Conservation (phyloP, 1,140 invertebrate species). For the Pseudomyrmex cubaensis region DNA sequence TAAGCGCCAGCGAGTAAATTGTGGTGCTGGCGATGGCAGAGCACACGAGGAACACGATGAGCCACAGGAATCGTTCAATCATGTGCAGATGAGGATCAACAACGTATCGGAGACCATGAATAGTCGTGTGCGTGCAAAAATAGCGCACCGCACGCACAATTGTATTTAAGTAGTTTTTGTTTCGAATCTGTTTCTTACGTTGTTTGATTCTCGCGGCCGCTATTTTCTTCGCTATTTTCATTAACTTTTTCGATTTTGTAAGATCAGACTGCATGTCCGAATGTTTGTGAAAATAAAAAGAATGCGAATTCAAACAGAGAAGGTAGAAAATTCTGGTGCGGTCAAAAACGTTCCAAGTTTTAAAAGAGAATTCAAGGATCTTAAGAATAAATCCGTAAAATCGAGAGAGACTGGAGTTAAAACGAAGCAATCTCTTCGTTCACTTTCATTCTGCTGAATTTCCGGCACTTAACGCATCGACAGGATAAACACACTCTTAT, state of each 20-base stretch:
- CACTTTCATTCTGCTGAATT: slow-evolving; percentile 6
- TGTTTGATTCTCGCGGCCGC: slow-evolving; percentile 2
- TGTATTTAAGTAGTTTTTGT: background rate
- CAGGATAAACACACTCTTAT: slow-evolving; percentile 38
- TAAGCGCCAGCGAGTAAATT: slow-evolving; percentile 23
- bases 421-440: background rate
- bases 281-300: background rate
- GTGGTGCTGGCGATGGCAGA: background rate
- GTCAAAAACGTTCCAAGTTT: no score
- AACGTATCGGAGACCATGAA: slow-evolving; percentile 45
- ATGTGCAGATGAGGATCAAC: slow-evolving; percentile 32
- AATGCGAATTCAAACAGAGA: background rate
- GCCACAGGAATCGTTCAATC: slow-evolving; percentile 51
- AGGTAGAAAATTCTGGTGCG: slow-evolving; percentile 2
- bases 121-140: slow-evolving; percentile 42
- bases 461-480: slow-evolving; percentile 18
- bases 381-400: background rate
- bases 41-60: slow-evolving; percentile 22
- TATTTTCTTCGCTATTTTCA: background rate
- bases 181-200: background rate
- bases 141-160: background rate
- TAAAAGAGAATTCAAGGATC: background rate
- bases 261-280: background rate
- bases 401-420: background rate
- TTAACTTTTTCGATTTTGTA: slow-evolving; percentile 11